A percentile compares a stretch with the other conserved stretches of the same genome.
phyloP scores from a whole-genome alignment of 2,113 vertebrate species.

The Callorhinus ursinus region DNA sequence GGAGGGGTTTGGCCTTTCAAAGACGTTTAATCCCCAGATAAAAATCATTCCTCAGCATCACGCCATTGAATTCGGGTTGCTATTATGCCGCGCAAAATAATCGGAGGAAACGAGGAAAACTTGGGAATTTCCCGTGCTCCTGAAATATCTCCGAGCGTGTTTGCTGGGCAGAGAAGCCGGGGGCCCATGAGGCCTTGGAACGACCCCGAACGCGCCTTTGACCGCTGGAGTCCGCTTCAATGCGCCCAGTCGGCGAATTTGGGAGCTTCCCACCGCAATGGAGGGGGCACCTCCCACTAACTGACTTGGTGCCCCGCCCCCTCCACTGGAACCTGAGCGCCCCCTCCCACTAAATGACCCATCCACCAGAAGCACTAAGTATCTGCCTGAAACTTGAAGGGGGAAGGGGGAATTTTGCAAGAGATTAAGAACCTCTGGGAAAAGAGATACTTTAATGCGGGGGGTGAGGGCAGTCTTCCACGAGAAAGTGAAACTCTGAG shows the following conservation, averaged over 20 bases:
- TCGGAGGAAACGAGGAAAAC: conserved; percentile 82
- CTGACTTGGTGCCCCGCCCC: conserved; percentile 26
- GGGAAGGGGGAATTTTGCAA: too few species aligned
- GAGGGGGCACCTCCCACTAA: neutral
- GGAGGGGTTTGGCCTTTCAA: conserved; percentile 71
- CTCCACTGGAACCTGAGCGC: neutral
- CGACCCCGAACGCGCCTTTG: neutral
- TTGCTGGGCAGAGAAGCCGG: neutral
- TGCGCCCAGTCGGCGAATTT: accelerated
- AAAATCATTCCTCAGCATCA: conserved; percentile 76
- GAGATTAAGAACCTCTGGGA: neutral
- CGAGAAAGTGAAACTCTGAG: conserved; percentile 66
- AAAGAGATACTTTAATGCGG: neutral
- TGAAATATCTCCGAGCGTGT: conserved; percentile 72
- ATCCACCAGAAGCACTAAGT: neutral
- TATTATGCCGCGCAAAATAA: conserved; percentile 77
- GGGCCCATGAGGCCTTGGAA: neutral
- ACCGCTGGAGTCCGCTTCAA: neutral
- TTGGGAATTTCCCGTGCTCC: conserved; percentile 83
- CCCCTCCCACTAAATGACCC: neutral
- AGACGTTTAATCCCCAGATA: conserved; percentile 77
- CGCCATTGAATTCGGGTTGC: conserved; percentile 76
- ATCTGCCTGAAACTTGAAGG: neutral
- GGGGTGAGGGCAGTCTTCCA: neutral
- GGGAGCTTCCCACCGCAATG: accelerated